Percentiles rank a stretch among this genome's conserved stretches.
Conservation (phyloP, 2,797 vertebrate species). For the Gastrophryne carolinensis region DNA sequence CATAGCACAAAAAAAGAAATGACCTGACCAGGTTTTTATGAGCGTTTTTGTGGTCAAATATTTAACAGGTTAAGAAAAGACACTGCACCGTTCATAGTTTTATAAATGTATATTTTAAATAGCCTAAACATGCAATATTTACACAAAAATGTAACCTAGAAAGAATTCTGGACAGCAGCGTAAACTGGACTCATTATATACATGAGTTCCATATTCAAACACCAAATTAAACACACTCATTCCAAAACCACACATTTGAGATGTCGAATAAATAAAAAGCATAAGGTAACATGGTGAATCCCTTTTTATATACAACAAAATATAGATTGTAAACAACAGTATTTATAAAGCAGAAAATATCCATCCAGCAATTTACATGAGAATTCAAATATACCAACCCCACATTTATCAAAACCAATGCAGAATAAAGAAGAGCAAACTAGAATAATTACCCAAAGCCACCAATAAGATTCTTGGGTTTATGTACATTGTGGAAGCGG, state of each 20-base stretch:
- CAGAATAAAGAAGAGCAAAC: no score
- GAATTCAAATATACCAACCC: neutral
- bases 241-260: neutral
- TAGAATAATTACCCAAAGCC: no score
- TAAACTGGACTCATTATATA: slow-evolving; percentile 12
- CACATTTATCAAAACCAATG: no score
- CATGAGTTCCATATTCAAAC: slow-evolving; percentile 4
- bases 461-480: no score
- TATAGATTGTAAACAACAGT: slow-evolving; percentile 29
- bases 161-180: slow-evolving; percentile 58
- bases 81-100: neutral
- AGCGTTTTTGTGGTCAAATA: neutral
- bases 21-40: no score
- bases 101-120: slow-evolving; percentile 59
- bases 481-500: no score
- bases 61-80: neutral
- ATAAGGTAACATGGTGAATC: slow-evolving; percentile 36
- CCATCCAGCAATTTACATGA: neutral
- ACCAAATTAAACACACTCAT: neutral
- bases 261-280: slow-evolving; percentile 20
- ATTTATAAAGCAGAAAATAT: neutral
- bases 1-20: no score
- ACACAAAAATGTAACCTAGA: slow-evolving; percentile 37
- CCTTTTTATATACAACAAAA: slow-evolving; percentile 17
- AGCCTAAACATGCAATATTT: slow-evolving; percentile 58